Evolutionary conservation across 2,888 invertebrate genomes (phyloP).

Genomic region (Ennomos quercinarius): DNA sequence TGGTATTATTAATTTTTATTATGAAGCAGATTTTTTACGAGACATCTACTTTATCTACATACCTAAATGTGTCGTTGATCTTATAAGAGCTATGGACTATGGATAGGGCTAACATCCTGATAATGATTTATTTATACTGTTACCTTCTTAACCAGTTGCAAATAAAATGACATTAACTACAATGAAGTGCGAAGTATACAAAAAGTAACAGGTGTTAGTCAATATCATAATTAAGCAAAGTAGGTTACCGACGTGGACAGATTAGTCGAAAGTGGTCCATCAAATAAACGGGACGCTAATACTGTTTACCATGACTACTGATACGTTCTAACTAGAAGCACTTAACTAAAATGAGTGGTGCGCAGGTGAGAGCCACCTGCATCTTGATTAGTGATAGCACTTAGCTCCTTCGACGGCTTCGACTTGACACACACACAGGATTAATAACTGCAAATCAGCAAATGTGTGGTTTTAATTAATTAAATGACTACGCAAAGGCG

Average conservation of each 20-base stretch:
- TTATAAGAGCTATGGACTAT: no score
- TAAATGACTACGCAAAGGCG: slow-evolving; percentile 58
- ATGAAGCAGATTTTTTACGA: not conserved
- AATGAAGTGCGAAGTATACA: slow-evolving; percentile 4
- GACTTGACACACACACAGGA: slow-evolving; percentile 66
- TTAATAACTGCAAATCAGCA: slow-evolving; percentile 69
- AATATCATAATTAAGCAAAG: slow-evolving; percentile 33
- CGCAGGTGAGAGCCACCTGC: slow-evolving; percentile 78
- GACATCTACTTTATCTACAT: no score
- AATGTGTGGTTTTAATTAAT: slow-evolving; percentile 75
- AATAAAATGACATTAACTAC: slow-evolving; percentile 21
- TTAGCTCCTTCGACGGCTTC: slow-evolving; percentile 53
- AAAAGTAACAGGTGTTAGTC: slow-evolving; percentile 36
- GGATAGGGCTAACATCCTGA: no score
- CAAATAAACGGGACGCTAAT: slow-evolving; percentile 47
- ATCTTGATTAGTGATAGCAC: slow-evolving; percentile 79
- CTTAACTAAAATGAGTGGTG: slow-evolving; percentile 64
- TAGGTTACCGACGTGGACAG: slow-evolving; percentile 33
- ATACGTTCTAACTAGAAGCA: slow-evolving; percentile 57
- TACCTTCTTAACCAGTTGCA: not conserved
- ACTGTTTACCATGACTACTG: slow-evolving; percentile 53
- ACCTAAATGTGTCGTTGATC: no score
- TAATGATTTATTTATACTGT: not conserved
- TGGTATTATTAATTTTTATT: not conserved
- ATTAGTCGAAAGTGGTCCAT: slow-evolving; percentile 38